These are phyloP conservation scores for Brachypalpus laphriformis DNA, from an alignment of 2,888 invertebrate species.

Conservation along the genomic window DNA sequence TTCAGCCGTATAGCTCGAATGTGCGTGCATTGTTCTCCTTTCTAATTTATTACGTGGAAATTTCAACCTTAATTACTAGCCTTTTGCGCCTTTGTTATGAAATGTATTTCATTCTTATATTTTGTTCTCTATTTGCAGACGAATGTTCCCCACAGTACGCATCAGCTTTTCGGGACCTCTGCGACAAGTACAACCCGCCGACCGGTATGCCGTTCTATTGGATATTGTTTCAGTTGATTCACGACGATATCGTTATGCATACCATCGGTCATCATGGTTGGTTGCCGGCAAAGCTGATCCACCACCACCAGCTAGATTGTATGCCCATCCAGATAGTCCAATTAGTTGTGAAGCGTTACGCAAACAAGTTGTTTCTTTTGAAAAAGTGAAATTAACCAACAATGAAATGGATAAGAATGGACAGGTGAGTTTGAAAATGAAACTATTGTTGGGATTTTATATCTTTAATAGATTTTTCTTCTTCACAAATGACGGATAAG, in stretches of 20 bases:
- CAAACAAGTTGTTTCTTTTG: constrained; percentile 98
- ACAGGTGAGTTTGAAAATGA: constrained; percentile 88
- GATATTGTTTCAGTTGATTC: constrained; percentile 99
- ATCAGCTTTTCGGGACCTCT: constrained; percentile 92
- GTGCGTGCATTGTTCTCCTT: constrained; percentile 71
- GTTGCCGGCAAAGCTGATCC: constrained; percentile 99
- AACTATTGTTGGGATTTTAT: background rate
- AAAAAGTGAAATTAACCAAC: constrained; percentile 99
- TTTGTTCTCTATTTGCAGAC: constrained; percentile 85
- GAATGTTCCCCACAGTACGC: constrained; percentile 99
- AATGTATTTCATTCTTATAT: background rate
- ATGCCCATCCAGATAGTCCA: constrained; percentile 98
- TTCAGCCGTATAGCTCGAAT: constrained; percentile 21
- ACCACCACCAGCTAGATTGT: constrained; percentile 95
- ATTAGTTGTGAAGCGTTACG: constrained; percentile 97
- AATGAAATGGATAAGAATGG: constrained; percentile 98
- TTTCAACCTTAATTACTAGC: constrained; percentile 56
- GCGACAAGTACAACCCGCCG: constrained; percentile 87
- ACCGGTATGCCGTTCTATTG: constrained; percentile 95
- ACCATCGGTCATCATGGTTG: constrained; percentile 98
- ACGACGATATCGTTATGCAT: constrained; percentile 98
- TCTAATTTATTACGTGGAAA: constrained; percentile 70
- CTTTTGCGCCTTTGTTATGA: constrained; percentile 31
- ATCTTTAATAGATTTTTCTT: too few species aligned
- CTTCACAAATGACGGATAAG: too few species aligned